These are phyloP conservation scores for Liolophura sinensis DNA, from an alignment of 1,140 invertebrate genomes.

Conservation along the genomic window DNA sequence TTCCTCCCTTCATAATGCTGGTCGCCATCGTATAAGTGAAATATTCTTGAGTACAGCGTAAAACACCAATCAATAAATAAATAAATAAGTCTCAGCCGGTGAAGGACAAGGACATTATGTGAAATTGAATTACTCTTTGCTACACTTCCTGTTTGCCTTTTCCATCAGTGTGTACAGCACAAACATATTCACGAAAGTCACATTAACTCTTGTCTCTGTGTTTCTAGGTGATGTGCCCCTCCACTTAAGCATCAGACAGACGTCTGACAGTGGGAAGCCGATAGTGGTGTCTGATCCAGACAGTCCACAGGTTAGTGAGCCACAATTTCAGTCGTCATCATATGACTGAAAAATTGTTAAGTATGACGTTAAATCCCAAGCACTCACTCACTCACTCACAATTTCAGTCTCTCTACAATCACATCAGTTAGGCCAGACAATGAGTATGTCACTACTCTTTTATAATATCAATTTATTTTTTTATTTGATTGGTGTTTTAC, in stretches of 20 bases:
- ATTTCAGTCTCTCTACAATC: no score
- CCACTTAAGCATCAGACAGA: slow-evolving; percentile 70
- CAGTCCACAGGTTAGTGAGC: slow-evolving; percentile 38
- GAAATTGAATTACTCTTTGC: not conserved
- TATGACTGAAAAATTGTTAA: no score
- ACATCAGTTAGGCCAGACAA: no score
- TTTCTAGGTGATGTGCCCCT: slow-evolving; percentile 72
- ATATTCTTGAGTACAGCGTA: no score
- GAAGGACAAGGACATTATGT: not conserved
- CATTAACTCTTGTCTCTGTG: not conserved
- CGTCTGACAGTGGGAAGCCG: slow-evolving; percentile 77
- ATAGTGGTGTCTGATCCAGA: slow-evolving; percentile 73
- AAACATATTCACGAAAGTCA: not conserved
- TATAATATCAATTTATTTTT: no score
- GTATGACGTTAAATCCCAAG: no score
- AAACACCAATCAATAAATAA: not conserved
- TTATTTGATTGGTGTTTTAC: not conserved
- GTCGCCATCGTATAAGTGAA: no score
- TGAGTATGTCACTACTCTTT: no score
- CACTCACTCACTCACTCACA: no score
- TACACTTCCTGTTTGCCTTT: not conserved
- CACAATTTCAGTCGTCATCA: not conserved
- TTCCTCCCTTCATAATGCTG: no score
- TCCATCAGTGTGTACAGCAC: not conserved
- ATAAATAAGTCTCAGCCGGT: not conserved